Percentiles rank a stretch among this genome's conserved stretches.
phyloP scores from a whole-genome alignment of 2,113 vertebrate genomes.

The Chlorodrepanis virens region DNA sequence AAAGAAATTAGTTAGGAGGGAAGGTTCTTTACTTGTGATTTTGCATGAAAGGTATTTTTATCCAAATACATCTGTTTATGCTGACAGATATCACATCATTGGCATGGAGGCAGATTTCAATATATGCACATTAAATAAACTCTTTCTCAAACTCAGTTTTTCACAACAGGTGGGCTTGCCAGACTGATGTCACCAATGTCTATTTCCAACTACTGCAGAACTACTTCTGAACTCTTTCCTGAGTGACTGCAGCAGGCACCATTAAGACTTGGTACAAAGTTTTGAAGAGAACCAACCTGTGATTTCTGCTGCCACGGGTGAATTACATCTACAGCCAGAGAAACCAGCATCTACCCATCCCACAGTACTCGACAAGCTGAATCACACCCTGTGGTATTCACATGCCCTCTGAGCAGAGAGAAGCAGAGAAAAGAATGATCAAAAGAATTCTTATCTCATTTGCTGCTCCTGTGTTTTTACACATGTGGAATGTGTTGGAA shows the following conservation, averaged over 20 bases:
- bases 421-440: too few species aligned
- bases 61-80: neutral
- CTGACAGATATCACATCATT: neutral
- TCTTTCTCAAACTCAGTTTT: neutral
- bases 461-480: too few species aligned
- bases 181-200: neutral
- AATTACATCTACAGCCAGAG: neutral
- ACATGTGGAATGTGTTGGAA: too few species aligned
- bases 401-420: too few species aligned
- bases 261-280: neutral
- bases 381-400: neutral
- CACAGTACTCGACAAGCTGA: neutral
- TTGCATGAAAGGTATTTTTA: neutral
- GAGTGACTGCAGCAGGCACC: neutral
- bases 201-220: neutral
- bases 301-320: neutral
- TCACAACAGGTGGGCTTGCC: neutral
- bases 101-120: neutral
- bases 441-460: too few species aligned
- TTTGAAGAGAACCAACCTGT: neutral
- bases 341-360: neutral
- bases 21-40: neutral
- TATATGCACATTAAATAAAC: neutral
- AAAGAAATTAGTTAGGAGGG: neutral
- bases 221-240: neutral